Evolutionary conservation across 2,113 vertebrate genomes (phyloP).

Genomic region (Tylochromis polylepis): DNA sequence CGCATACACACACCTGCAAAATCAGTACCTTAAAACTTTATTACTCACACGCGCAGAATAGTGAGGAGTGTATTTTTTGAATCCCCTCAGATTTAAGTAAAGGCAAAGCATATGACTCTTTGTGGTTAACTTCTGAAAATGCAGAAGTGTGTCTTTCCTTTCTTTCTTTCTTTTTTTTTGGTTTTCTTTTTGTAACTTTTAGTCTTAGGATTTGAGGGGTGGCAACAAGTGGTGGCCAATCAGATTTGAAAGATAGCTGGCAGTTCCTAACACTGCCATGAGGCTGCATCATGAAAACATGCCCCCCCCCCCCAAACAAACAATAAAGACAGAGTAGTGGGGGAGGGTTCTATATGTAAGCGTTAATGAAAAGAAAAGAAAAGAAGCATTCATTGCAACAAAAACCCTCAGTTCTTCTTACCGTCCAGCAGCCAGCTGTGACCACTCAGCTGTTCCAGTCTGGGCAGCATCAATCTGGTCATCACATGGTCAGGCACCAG

Average conservation of each 20-base stretch:
- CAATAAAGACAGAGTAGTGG: background rate
- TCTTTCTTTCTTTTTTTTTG: background rate
- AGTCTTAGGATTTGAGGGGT: slow-evolving; percentile 1
- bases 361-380: background rate
- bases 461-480: slow-evolving; percentile 81
- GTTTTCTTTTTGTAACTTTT: background rate
- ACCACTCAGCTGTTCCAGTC: slow-evolving; percentile 77
- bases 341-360: background rate
- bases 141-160: background rate
- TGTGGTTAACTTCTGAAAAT: background rate
- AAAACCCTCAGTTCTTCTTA: slow-evolving; percentile 49
- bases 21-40: background rate
- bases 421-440: slow-evolving; percentile 91
- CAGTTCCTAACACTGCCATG: background rate
- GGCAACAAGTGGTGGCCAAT: slow-evolving; percentile 39
- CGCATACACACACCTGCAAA: background rate
- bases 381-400: background rate
- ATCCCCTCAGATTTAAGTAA: background rate
- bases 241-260: background rate
- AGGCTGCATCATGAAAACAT: background rate
- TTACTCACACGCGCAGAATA: background rate
- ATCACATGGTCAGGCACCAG: slow-evolving; percentile 92
- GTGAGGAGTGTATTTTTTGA: background rate
- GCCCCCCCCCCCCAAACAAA: background rate
- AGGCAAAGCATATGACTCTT: background rate